phyloP scores from a whole-genome alignment of 2,888 invertebrate species.

The Tenthredo mesomela region DNA sequence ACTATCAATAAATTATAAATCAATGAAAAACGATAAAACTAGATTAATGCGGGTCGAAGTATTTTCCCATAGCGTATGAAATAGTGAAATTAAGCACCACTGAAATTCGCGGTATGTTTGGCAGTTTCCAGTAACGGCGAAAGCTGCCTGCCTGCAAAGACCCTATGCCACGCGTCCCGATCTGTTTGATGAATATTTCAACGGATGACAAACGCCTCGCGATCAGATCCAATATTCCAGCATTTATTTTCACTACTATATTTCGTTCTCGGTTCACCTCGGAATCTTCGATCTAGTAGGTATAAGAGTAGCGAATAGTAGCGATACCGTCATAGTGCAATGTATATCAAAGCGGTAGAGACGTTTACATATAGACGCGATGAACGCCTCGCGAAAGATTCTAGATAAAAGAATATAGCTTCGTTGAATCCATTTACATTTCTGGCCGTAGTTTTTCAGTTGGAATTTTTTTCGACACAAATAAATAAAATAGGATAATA shows the following conservation, averaged over 20 bases:
- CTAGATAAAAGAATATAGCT: slow-evolving; percentile 40
- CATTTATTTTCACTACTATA: slow-evolving; percentile 39
- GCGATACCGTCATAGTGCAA: slow-evolving; percentile 39
- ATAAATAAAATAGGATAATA: not conserved
- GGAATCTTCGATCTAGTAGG: not conserved
- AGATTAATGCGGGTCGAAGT: not conserved
- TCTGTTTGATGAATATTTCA: slow-evolving; percentile 39
- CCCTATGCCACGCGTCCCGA: slow-evolving; percentile 28
- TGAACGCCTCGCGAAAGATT: slow-evolving; percentile 26
- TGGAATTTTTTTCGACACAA: not conserved
- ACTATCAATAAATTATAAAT: not conserved
- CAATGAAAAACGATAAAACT: not conserved
- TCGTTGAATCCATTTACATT: slow-evolving; percentile 36
- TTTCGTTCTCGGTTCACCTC: slow-evolving; percentile 6
- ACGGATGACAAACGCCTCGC: not conserved
- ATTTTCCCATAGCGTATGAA: not conserved
- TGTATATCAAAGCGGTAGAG: slow-evolving; percentile 48
- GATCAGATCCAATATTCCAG: slow-evolving; percentile 11
- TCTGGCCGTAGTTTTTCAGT: not conserved
- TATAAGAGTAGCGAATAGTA: not conserved
- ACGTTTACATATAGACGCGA: slow-evolving; percentile 45
- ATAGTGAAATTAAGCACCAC: not conserved
- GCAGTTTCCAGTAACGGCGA: not conserved
- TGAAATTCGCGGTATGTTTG: not conserved
- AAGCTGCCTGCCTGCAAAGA: not conserved